A percentile compares a stretch with the other conserved stretches of the same genome.
These are phyloP conservation scores for Fabriciana adippe DNA, from an alignment of 2,888 invertebrate genomes.

Conservation along the genomic window DNA sequence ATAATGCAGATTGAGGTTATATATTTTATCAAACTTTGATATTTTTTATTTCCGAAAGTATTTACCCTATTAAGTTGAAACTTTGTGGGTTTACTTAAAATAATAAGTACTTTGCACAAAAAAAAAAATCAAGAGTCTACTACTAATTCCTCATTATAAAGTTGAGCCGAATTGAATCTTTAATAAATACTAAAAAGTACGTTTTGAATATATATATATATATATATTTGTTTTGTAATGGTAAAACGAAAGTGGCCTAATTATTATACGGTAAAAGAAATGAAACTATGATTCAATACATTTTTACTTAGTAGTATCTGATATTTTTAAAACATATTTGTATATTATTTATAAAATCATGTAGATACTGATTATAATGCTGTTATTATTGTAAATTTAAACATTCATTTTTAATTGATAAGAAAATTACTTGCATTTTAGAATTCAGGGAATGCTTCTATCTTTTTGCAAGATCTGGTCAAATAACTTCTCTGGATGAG, in stretches of 20 bases:
- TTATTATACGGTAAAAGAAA: not conserved
- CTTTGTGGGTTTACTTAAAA: too few relatives aligned
- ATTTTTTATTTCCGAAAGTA: too few relatives aligned
- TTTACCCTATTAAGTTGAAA: too few relatives aligned
- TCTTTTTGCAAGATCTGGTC: constrained; percentile 94
- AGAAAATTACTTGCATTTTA: constrained; percentile 62
- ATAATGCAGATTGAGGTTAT: too few relatives aligned
- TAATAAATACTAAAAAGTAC: not conserved
- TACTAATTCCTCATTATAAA: too few relatives aligned
- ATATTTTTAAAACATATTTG: too few relatives aligned
- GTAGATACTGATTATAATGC: too few relatives aligned
- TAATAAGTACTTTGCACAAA: too few relatives aligned
- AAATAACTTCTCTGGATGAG: constrained; percentile 94
- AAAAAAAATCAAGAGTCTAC: too few relatives aligned
- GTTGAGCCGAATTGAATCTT: too few relatives aligned
- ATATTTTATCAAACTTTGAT: too few relatives aligned
- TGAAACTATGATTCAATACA: not conserved
- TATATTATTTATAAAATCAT: too few relatives aligned
- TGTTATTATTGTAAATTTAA: not conserved
- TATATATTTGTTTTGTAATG: not conserved
- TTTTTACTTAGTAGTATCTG: not conserved
- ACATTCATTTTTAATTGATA: not conserved
- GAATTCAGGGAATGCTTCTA: constrained; percentile 99
- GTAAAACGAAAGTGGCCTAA: not conserved
- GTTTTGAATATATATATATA: not conserved